Base-by-base conservation (phyloP, 2,888 invertebrate genomes). In the Dryococelus australis region DNA sequence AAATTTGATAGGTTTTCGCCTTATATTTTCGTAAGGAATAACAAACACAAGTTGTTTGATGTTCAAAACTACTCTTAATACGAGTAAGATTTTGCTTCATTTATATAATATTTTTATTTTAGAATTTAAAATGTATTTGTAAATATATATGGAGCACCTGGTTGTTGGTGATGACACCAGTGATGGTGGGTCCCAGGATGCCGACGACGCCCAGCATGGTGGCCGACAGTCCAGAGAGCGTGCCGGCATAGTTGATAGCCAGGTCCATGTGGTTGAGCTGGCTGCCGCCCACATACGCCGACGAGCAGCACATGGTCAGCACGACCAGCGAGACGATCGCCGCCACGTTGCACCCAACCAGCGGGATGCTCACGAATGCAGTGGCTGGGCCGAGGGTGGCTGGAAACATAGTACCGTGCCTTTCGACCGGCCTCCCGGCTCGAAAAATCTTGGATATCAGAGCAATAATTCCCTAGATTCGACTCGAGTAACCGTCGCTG, bases 231-330 rank as follows among this genome's bases (percentile, higher is more conserved):
- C 92, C 92, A 90, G 91, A 91, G 12, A 92, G 89, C 26, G 91
- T 90, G 0, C 91, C 92, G n/a, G 92, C 91, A 89, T 90, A 91
- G 87, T 91, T 91, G 12, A 91, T 90, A 0, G 92, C 91, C 86
- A 92, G 91, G 86, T 92, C 92, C n/a, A 92, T 90, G 87, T 91
- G 91, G 88, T 91, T 91, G 86, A 91, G 89, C 16, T 90, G 90
- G 88, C 90, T 91, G 26, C 91, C 92, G 20, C 87, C 87, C 35
- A 53, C 53, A 27, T 85, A 85, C 20, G 78, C 79, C 20, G 86
- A 86, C 24, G 35, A 78, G n/a, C 43, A 85, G 51, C 28, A 43
- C 35, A 83, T 79, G 35, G 84, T 81, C 26, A 87, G 24, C 9
- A 87, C 85, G n/a, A 88, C 83, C 27, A 88, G 87, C 43, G 47